Evolutionary conservation across 2,797 vertebrate genomes (phyloP).

Genomic region (Chelidonichthys spinosus): DNA sequence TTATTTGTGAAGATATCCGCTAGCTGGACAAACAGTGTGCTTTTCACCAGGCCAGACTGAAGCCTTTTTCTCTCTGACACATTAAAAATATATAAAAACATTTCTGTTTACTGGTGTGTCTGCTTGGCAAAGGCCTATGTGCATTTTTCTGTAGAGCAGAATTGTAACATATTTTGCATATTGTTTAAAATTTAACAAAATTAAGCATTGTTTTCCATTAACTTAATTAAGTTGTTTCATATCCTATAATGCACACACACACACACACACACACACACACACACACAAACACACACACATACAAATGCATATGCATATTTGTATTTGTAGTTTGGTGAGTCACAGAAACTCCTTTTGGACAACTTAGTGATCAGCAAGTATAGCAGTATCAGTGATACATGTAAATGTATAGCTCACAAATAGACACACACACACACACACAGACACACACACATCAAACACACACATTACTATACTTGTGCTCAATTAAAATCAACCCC

Average conservation of each 20-base stretch:
- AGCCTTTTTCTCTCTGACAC: conserved; percentile 39
- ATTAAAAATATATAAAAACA: not conserved
- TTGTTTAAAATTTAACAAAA: not conserved
- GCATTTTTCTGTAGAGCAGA: not conserved
- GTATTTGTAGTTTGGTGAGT: no score
- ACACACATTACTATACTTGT: conserved; percentile 37
- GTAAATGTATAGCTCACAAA: conserved; percentile 12
- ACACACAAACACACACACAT: not conserved
- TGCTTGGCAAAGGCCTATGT: not conserved
- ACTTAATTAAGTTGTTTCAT: not conserved
- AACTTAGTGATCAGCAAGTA: not conserved
- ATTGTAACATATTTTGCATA: not conserved
- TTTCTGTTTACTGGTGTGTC: conserved; percentile 18
- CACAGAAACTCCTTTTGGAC: not conserved
- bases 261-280: not conserved
- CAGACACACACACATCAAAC: conserved; percentile 46
- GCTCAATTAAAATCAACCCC: conserved; percentile 69
- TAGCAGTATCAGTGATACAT: not conserved
- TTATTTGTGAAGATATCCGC: conserved; percentile 75
- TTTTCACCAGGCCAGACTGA: conserved; percentile 45
- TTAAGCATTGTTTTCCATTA: not conserved
- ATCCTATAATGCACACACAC: not conserved
- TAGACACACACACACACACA: conserved; percentile 20
- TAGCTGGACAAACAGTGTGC: conserved; percentile 55
- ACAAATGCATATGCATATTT: not conserved